Percentiles rank a stretch among this genome's conserved stretches.
Evolutionary conservation across 2,797 vertebrate species (phyloP).

Genomic region (Scyliorhinus canicula): DNA sequence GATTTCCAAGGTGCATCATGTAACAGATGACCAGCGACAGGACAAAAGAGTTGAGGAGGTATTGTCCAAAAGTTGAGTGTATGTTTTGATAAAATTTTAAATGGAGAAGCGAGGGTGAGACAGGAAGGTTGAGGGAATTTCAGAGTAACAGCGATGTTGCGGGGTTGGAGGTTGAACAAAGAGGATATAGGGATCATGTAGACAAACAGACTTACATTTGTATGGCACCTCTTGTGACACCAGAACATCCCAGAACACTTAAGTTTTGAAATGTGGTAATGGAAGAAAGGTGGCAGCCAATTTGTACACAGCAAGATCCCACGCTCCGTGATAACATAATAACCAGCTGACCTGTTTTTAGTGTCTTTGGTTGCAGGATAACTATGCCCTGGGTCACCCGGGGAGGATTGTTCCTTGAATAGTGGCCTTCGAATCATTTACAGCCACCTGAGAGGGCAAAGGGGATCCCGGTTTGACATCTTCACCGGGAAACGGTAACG

Average conservation of each 20-base stretch:
- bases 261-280: neutral
- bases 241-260: neutral
- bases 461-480: no score
- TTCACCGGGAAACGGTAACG: no score
- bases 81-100: neutral
- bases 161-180: neutral
- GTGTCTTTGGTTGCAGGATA: neutral
- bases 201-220: neutral
- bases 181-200: neutral
- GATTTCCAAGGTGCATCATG: neutral
- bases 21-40: neutral
- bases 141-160: neutral
- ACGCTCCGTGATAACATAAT: neutral
- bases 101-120: neutral
- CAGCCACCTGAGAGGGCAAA: no score
- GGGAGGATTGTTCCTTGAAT: neutral
- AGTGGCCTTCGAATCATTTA: neutral
- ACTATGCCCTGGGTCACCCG: neutral
- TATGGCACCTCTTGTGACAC: neutral
- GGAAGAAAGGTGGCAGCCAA: neutral
- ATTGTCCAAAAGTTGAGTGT: no score
- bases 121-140: neutral
- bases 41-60: neutral
- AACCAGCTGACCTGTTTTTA: no score
- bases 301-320: neutral